These are phyloP conservation scores for Lampris megalopsis DNA, from an alignment of 2,113 vertebrate species.

Conservation along the genomic window DNA sequence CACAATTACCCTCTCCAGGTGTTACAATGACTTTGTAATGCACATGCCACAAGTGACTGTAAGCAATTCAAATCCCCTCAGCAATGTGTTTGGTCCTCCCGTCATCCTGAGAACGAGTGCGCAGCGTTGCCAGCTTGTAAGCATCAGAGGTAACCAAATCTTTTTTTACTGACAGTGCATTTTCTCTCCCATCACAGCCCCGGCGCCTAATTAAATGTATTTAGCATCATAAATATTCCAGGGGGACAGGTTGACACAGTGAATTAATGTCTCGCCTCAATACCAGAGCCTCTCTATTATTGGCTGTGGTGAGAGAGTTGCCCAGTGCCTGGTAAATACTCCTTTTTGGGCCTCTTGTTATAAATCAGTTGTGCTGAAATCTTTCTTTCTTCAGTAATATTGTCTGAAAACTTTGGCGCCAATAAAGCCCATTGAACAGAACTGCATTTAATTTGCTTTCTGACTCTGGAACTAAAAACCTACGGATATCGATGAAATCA, in stretches of 20 bases:
- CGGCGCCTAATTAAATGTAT: constrained; percentile 84
- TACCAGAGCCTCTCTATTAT: constrained; percentile 78
- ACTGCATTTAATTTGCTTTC: constrained; percentile 63
- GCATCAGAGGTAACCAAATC: constrained; percentile 71
- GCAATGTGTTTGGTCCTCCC: constrained; percentile 44
- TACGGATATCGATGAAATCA: constrained; percentile 65
- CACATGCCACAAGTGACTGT: constrained; percentile 62
- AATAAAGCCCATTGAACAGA: too few species aligned
- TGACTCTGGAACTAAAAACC: constrained; percentile 57
- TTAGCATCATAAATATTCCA: constrained; percentile 87
- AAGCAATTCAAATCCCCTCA: constrained; percentile 55
- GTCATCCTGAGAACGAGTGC: constrained; percentile 65
- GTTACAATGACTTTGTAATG: constrained; percentile 65
- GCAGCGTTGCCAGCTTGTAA: constrained; percentile 65
- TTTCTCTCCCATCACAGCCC: constrained; percentile 78
- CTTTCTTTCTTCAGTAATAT: too few species aligned
- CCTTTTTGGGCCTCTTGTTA: constrained; percentile 71
- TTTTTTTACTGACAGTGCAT: constrained; percentile 79
- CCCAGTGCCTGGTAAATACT: constrained; percentile 76
- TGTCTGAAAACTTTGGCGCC: too few species aligned
- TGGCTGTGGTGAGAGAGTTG: constrained; percentile 72
- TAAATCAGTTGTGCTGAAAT: constrained; percentile 63
- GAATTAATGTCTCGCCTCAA: constrained; percentile 85
- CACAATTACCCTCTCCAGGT: constrained; percentile 48
- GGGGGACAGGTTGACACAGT: constrained; percentile 83